Evolutionary conservation across 2,888 invertebrate genomes (phyloP).

Genomic region (Abscondita cerata): DNA sequence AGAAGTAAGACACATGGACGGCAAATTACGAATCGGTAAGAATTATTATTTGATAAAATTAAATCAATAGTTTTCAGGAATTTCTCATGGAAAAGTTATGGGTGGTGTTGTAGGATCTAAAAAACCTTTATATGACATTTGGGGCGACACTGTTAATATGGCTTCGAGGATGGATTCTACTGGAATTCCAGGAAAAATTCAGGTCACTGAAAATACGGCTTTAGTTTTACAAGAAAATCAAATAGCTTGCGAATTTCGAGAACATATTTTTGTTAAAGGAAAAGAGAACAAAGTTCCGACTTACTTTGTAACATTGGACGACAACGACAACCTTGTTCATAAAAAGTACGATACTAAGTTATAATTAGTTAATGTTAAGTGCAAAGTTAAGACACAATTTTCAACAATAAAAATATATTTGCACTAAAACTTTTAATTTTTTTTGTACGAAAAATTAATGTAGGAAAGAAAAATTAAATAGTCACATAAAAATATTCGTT

Average conservation of each 20-base stretch:
- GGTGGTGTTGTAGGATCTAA: conserved; percentile 95
- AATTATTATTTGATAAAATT: background rate
- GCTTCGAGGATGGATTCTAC: conserved; percentile 96
- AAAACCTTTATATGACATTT: conserved; percentile 95
- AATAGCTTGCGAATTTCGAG: conserved; percentile 72
- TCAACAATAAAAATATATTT: too few species aligned
- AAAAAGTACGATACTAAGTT: background rate
- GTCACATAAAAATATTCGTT: too few species aligned
- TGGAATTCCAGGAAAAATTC: conserved; percentile 80
- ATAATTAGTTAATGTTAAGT: too few species aligned
- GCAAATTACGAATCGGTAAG: conserved; percentile 76
- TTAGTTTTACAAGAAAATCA: conserved; percentile 71
- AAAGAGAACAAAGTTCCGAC: conserved; percentile 71
- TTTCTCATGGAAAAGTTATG: conserved; percentile 89
- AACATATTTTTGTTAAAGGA: conserved; percentile 76
- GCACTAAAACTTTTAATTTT: too few species aligned
- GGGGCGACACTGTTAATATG: conserved; percentile 97
- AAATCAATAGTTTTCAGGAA: conserved; percentile 71
- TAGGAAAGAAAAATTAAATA: too few species aligned
- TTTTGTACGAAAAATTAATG: too few species aligned
- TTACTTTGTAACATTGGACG: conserved; percentile 74
- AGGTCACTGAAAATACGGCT: conserved; percentile 75
- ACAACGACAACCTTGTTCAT: conserved; percentile 45
- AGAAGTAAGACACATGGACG: conserved; percentile 65
- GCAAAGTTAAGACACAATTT: too few species aligned